Percentiles rank a stretch among this genome's conserved stretches.
Evolutionary conservation across 2,113 vertebrate genomes (phyloP).

Genomic region (Vidua chalybeata): DNA sequence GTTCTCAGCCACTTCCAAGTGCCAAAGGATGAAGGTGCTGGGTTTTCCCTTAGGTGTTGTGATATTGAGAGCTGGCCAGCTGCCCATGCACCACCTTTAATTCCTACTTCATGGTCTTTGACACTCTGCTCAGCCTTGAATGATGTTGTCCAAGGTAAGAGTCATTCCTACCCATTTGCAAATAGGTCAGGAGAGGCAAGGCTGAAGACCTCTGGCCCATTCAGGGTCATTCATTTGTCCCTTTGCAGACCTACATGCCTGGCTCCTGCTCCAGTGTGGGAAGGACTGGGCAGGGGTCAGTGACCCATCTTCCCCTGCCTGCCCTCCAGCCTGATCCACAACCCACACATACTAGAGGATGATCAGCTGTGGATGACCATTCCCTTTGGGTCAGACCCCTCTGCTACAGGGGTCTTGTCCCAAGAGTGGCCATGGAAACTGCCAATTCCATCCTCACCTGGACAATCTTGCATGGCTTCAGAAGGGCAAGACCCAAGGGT

Average conservation of each 20-base stretch:
- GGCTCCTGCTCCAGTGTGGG: neutral
- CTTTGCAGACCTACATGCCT: neutral
- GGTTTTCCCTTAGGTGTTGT: neutral
- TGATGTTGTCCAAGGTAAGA: neutral
- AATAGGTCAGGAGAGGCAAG: neutral
- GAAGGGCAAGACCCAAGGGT: neutral
- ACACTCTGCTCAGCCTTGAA: neutral
- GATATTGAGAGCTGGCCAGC: neutral
- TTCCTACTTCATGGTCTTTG: neutral
- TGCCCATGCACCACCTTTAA: neutral
- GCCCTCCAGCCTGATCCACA: neutral
- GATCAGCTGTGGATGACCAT: neutral
- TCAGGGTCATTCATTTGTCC: neutral
- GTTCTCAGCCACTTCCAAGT: neutral
- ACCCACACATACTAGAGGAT: neutral
- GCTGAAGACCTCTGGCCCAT: neutral
- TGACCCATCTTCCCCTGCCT: neutral
- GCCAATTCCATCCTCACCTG: neutral
- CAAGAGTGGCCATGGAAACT: neutral
- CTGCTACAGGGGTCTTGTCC: neutral
- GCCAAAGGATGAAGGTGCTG: constrained; percentile 4
- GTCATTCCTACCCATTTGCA: neutral
- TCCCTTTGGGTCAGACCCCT: neutral
- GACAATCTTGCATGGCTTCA: neutral
- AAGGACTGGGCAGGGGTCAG: neutral